Percentiles rank a stretch among this genome's conserved stretches.
Conservation (phyloP, 2,888 invertebrate species). For the Drosophila kuntzei region DNA sequence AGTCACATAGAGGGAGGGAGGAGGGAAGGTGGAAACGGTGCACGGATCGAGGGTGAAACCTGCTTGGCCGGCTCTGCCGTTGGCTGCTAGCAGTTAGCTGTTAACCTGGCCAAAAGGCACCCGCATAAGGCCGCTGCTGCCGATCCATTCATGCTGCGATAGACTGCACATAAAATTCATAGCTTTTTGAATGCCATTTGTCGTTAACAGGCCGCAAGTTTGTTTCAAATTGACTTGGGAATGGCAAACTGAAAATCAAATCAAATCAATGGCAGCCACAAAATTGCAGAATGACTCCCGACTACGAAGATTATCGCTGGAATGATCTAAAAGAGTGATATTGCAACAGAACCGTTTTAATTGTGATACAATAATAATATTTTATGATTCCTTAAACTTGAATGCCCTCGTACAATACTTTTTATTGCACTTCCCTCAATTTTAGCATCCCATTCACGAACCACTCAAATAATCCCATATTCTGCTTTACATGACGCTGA, state of each 20-base stretch:
- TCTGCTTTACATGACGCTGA: slow-evolving; percentile 24
- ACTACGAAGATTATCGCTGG: slow-evolving; percentile 1
- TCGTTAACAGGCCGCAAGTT: slow-evolving; percentile 75
- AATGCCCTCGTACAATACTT: not conserved
- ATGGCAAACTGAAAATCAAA: slow-evolving; percentile 25
- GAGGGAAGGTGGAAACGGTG: not conserved
- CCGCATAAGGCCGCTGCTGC: slow-evolving; percentile 36
- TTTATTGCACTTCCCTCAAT: not conserved
- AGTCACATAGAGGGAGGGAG: slow-evolving; percentile 8
- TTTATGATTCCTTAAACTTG: not conserved
- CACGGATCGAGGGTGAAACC: slow-evolving; percentile 45
- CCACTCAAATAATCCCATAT: slow-evolving; percentile 33
- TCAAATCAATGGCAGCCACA: slow-evolving; percentile 39
- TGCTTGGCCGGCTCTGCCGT: slow-evolving; percentile 57
- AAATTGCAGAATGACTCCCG: slow-evolving; percentile 27
- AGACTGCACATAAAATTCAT: slow-evolving; percentile 72
- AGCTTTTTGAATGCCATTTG: slow-evolving; percentile 76
- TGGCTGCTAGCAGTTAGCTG: not conserved
- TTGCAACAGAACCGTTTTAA: slow-evolving; percentile 7
- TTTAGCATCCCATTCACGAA: slow-evolving; percentile 25
- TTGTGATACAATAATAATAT: not conserved
- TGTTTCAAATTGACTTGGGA: slow-evolving; percentile 58
- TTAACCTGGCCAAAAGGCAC: slow-evolving; percentile 31
- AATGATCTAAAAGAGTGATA: slow-evolving; percentile 9
- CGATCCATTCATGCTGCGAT: slow-evolving; percentile 57